These are phyloP conservation scores for Rafetus swinhoei DNA, from an alignment of 2,113 vertebrate species.

Conservation along the genomic window DNA sequence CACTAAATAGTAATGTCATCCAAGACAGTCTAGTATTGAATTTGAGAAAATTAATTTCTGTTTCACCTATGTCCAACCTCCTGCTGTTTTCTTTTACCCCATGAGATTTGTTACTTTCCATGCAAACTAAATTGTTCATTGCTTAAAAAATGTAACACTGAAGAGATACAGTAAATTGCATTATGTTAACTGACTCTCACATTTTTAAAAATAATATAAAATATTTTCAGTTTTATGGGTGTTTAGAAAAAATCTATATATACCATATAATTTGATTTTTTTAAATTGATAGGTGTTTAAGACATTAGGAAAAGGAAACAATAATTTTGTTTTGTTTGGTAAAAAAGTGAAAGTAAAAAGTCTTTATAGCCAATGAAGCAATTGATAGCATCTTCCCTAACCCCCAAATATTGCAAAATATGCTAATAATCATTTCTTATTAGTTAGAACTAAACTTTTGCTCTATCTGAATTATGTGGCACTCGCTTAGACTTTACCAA, in stretches of 20 bases:
- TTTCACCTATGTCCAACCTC: conserved; percentile 34
- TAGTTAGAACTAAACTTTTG: background rate
- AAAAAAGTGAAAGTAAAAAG: background rate
- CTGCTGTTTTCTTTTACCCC: conserved; percentile 48
- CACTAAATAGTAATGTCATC: conserved; percentile 67
- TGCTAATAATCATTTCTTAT: background rate
- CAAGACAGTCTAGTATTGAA: conserved; percentile 54
- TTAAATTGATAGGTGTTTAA: background rate
- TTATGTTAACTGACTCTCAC: too few relatives aligned
- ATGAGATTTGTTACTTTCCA: conserved; percentile 8
- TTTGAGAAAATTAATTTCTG: conserved; percentile 74
- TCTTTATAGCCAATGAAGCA: background rate
- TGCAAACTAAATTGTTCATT: conserved; percentile 23
- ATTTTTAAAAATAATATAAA: too few relatives aligned
- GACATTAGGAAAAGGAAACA: background rate
- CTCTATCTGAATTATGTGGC: background rate
- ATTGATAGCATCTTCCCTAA: too few relatives aligned
- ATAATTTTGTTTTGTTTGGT: accelerated
- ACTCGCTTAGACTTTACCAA: background rate
- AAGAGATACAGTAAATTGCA: background rate
- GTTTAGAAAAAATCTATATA: background rate
- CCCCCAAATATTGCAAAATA: background rate
- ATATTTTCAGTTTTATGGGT: background rate
- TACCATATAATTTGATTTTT: background rate
- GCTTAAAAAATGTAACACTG: conserved; percentile 1